A percentile compares a stretch with the other conserved stretches of the same genome.
phyloP scores from a whole-genome alignment of 1,140 invertebrate genomes.

The Potamilus streckersoni region DNA sequence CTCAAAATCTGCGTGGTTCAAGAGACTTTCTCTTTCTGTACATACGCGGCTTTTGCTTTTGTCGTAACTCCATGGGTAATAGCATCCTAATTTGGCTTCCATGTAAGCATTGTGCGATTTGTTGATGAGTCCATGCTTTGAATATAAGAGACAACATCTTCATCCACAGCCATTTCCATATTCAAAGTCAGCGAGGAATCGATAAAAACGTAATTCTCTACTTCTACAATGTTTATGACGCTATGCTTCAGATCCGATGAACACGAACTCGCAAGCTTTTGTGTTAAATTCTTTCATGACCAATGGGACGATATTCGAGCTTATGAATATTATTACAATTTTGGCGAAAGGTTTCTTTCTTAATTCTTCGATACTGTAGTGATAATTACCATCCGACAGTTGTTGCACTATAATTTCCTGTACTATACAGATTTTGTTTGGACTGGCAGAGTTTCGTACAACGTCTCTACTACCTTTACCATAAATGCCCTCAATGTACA shows the following conservation, averaged over 20 bases:
- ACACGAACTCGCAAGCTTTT: slow-evolving; percentile 28
- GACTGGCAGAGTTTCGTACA: slow-evolving; percentile 11
- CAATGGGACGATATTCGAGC: neutral
- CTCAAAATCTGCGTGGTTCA: no score
- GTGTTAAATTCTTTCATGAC: slow-evolving; percentile 11
- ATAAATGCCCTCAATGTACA: slow-evolving; percentile 23
- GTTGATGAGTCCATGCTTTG: neutral
- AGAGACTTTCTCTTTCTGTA: no score
- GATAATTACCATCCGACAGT: neutral
- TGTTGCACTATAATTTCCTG: slow-evolving; percentile 29
- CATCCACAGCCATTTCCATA: slow-evolving; percentile 25
- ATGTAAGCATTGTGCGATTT: slow-evolving; percentile 8
- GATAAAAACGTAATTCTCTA: slow-evolving; percentile 7
- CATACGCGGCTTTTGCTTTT: neutral
- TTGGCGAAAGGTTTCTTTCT: slow-evolving; percentile 5
- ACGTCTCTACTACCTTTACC: slow-evolving; percentile 18
- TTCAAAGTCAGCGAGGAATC: slow-evolving; percentile 20
- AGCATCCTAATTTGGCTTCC: slow-evolving; percentile 23
- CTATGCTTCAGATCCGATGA: slow-evolving; percentile 39
- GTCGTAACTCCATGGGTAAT: slow-evolving; percentile 32
- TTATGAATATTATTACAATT: slow-evolving; percentile 24
- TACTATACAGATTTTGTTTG: slow-evolving; percentile 36
- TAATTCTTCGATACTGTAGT: slow-evolving; percentile 12
- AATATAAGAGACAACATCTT: slow-evolving; percentile 14
- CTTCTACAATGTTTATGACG: slow-evolving; percentile 23